These are phyloP conservation scores for Scyliorhinus canicula DNA, from an alignment of 2,797 vertebrate species.

Conservation along the genomic window DNA sequence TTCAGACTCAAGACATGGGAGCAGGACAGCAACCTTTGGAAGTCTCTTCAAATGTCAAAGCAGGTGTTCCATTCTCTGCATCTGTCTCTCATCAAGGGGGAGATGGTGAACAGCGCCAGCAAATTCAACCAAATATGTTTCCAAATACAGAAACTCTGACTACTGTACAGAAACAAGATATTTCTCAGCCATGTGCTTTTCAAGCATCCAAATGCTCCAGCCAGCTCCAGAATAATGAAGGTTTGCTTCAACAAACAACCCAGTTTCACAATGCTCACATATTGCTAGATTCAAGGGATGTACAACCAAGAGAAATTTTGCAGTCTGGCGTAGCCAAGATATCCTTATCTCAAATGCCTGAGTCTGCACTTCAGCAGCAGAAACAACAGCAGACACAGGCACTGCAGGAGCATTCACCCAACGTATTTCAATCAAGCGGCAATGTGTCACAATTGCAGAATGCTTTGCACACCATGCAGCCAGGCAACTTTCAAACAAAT, in stretches of 20 bases:
- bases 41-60: slow-evolving; percentile 60
- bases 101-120: slow-evolving; percentile 71
- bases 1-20: slow-evolving; percentile 54
- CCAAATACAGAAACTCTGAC: slow-evolving; percentile 68
- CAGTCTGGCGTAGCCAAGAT: slow-evolving; percentile 65
- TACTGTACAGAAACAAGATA: slow-evolving; percentile 84
- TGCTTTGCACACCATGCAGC: slow-evolving; percentile 86
- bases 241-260: slow-evolving; percentile 74
- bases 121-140: slow-evolving; percentile 68
- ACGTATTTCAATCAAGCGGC: slow-evolving; percentile 72
- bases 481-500: slow-evolving; percentile 68
- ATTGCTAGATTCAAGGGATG: slow-evolving; percentile 65
- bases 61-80: slow-evolving; percentile 66
- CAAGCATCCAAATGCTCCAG: slow-evolving; percentile 58
- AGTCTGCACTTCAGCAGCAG: slow-evolving; percentile 65
- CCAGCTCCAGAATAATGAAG: slow-evolving; percentile 59
- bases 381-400: slow-evolving; percentile 49
- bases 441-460: slow-evolving; percentile 82
- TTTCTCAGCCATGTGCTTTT: slow-evolving; percentile 67
- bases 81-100: slow-evolving; percentile 67
- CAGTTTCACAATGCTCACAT: slow-evolving; percentile 61
- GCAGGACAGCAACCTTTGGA: slow-evolving; percentile 72
- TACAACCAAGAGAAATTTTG: slow-evolving; percentile 71
- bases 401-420: slow-evolving; percentile 61
- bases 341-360: slow-evolving; percentile 70